Evolutionary conservation across 2,888 invertebrate genomes (phyloP).

Genomic region (Hanleya hanleyi): DNA sequence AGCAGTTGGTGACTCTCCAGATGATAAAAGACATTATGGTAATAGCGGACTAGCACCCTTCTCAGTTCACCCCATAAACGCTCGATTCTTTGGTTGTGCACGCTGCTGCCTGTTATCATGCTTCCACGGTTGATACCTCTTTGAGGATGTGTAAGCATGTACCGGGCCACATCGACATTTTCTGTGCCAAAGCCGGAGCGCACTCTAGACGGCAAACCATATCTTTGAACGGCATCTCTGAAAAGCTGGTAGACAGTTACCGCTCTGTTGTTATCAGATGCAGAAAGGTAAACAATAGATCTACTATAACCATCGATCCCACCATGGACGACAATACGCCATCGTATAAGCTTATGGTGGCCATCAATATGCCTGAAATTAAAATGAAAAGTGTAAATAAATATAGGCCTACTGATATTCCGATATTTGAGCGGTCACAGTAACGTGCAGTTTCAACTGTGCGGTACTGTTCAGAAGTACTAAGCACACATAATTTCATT

Average conservation of each 20-base stretch:
- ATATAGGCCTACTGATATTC: too few relatives aligned
- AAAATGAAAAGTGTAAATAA: too few relatives aligned
- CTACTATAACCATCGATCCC: constrained; percentile 26
- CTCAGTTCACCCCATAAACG: constrained; percentile 32
- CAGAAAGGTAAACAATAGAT: constrained; percentile 20
- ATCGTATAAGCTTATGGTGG: constrained; percentile 27
- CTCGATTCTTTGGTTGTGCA: constrained; percentile 32
- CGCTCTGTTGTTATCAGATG: constrained; percentile 19
- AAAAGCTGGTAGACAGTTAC: constrained; percentile 22
- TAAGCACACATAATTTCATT: too few relatives aligned
- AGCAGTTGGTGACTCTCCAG: background rate
- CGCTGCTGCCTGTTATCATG: constrained; percentile 27
- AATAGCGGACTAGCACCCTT: background rate
- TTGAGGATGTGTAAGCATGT: constrained; percentile 19
- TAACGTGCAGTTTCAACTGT: too few relatives aligned
- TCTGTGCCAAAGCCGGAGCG: constrained; percentile 30
- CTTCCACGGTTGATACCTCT: constrained; percentile 10
- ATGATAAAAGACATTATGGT: background rate
- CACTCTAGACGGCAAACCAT: constrained; percentile 26
- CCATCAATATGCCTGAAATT: constrained; percentile 38
- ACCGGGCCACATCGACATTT: constrained; percentile 24
- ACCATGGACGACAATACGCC: constrained; percentile 33
- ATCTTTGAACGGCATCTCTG: constrained; percentile 19
- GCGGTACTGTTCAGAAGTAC: too few relatives aligned
- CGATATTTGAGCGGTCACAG: too few relatives aligned